Base-by-base conservation (phyloP, 2,113 vertebrate species). In the Varanus salvator region DNA sequence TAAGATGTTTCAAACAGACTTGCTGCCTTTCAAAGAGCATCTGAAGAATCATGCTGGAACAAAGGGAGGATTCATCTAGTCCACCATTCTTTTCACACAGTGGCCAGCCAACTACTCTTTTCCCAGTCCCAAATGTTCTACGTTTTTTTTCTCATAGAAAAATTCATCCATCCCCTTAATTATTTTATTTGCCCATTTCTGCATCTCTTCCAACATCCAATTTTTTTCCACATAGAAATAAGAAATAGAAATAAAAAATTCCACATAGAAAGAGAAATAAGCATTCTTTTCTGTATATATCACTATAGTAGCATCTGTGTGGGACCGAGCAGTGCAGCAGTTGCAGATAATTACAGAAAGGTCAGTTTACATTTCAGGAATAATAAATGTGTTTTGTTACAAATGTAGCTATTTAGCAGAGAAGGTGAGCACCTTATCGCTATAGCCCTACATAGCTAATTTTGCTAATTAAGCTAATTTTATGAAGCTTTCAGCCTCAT, bases 371-470 rank as follows among this genome's bases (percentile, higher is more conserved):
- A 0, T 81, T 54, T 0, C 88, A 92, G 94, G 52, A 90, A 94
- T 95, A 95, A 95, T 96, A 96, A 96, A 96, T 76, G 84, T 92
- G 93, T 92, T 77, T 95, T 96, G 93, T 93, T 95, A 93, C 21
- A 31, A 19, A 57, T n/a, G 57, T 34, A 52, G 11, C 93, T 88
- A 86, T 68, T 83, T 50, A 68, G 89, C 57, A 60, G 57, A 60
- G 57, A 15, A 15, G 11, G 57, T 60, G 57, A 15, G 57, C 6
- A 60, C 2, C 11, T 15, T 60, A 15, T 54, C 1, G 54, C 54
- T 12, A 7, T 54, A 54, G 54, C 1, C 54, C 54, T 54, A 54
- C 54, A 54, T 54, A 54, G 54, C 54, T 12, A 44, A 44, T 44
- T 44, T 44, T 44, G 38, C 38, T 44, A 44, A 7, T 54, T 54